A percentile compares a stretch with the other conserved stretches of the same genome.
Evolutionary conservation across 1,140 invertebrate species (phyloP).

Genomic region (Sycophila sp.): DNA sequence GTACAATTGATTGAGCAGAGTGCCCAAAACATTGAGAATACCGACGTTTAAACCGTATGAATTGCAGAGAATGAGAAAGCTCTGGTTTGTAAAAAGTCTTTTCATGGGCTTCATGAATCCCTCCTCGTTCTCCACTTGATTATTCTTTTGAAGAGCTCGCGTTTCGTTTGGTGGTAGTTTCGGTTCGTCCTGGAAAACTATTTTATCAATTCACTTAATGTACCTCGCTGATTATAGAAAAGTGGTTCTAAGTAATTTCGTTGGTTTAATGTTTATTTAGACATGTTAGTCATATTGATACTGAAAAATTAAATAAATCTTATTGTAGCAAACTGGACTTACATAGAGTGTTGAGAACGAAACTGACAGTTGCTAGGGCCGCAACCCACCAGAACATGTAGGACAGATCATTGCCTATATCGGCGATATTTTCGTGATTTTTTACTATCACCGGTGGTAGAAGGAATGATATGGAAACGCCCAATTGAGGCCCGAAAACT

Average conservation of each 20-base stretch:
- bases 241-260: too few species aligned
- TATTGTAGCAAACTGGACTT: slow-evolving; percentile 46
- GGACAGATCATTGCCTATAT: slow-evolving; percentile 56
- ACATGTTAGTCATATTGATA: neutral
- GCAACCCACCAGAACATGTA: slow-evolving; percentile 65
- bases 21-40: slow-evolving; percentile 76
- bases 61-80: slow-evolving; percentile 69
- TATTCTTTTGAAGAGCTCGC: slow-evolving; percentile 38
- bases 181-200: slow-evolving; percentile 71
- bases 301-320: neutral
- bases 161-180: slow-evolving; percentile 66
- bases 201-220: neutral
- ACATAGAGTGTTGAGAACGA: slow-evolving; percentile 71
- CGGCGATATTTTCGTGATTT: slow-evolving; percentile 53
- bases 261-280: too few species aligned
- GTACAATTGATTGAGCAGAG: slow-evolving; percentile 72
- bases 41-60: slow-evolving; percentile 77
- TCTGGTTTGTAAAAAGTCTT: slow-evolving; percentile 66
- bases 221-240: too few species aligned
- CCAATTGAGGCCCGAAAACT: slow-evolving; percentile 82
- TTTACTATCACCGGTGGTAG: slow-evolving; percentile 56
- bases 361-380: slow-evolving; percentile 66
- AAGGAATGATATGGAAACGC: slow-evolving; percentile 54
- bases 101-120: slow-evolving; percentile 40
- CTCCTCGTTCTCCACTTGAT: slow-evolving; percentile 24